phyloP scores from a whole-genome alignment of 2,113 vertebrate species.

The Dermatemys mawii region DNA sequence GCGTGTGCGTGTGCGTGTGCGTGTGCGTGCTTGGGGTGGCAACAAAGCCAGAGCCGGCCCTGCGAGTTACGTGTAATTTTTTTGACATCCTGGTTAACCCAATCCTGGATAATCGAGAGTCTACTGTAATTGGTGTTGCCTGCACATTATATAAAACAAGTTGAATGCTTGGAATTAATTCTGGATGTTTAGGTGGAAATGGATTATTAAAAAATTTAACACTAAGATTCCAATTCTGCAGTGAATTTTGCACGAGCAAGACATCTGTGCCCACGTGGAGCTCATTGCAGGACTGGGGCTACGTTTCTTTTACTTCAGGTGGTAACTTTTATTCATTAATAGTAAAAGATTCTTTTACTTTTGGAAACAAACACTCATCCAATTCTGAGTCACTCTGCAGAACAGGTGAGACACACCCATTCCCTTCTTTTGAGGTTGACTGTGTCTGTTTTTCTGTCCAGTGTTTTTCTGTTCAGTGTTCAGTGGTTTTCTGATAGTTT shows the following conservation, averaged over 20 bases:
- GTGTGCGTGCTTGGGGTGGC: no score
- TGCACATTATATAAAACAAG: background rate
- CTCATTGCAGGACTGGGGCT: background rate
- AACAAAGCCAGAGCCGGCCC: no score
- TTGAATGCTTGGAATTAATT: background rate
- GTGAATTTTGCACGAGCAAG: background rate
- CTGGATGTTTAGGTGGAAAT: background rate
- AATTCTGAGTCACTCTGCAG: background rate
- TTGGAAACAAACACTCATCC: background rate
- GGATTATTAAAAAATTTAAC: background rate
- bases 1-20: no score
- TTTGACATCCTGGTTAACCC: no score
- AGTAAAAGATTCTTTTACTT: background rate
- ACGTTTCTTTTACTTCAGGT: background rate
- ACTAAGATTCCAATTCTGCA: background rate
- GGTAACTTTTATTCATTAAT: background rate
- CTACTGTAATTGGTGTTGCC: fast-evolving
- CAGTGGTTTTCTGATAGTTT: background rate
- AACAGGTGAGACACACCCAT: background rate
- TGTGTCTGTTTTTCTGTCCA: background rate
- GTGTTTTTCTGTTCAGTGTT: background rate
- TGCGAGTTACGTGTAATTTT: no score
- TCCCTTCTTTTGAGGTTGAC: background rate
- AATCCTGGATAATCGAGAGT: no score
- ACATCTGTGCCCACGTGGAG: no score